Evolutionary conservation across 2,797 vertebrate species (phyloP).

Genomic region (Sebastes taczanowskii): DNA sequence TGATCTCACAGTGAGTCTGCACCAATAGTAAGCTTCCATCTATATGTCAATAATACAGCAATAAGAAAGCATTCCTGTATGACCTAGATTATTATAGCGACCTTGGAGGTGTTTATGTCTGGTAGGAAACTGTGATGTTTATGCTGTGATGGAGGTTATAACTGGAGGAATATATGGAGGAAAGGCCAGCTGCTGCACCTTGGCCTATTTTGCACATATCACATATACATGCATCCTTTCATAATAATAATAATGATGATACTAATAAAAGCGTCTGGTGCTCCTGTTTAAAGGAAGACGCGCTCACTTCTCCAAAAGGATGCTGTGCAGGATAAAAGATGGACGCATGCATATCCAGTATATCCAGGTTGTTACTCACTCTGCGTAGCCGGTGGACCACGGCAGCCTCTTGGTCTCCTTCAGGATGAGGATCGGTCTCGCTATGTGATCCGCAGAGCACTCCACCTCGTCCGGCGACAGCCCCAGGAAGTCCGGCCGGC

Average conservation of each 20-base stretch:
- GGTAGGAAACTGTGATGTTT: neutral
- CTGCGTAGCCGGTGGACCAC: slow-evolving; percentile 95
- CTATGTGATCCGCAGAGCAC: slow-evolving; percentile 93
- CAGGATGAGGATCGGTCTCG: slow-evolving; percentile 92
- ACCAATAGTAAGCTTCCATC: neutral
- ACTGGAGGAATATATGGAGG: no score
- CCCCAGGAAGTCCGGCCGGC: slow-evolving; percentile 92
- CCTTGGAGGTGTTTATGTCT: neutral
- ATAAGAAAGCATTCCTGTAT: neutral
- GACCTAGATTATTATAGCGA: neutral
- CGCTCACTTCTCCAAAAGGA: slow-evolving; percentile 20
- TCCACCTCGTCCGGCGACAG: slow-evolving; percentile 93
- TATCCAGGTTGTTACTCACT: slow-evolving; percentile 86
- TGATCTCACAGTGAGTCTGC: neutral
- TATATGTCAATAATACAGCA: no score
- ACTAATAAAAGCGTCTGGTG: neutral
- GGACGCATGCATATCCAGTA: slow-evolving; percentile 35
- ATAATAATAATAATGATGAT: neutral
- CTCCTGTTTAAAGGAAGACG: slow-evolving; percentile 6
- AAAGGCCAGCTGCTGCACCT: neutral
- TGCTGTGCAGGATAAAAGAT: slow-evolving; percentile 41
- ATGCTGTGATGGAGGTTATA: neutral
- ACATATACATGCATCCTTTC: neutral
- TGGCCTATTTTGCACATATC: neutral
- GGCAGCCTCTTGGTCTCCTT: slow-evolving; percentile 91